Base-by-base conservation (phyloP, 2,113 vertebrate species). In the Cephalophus harveyi region DNA sequence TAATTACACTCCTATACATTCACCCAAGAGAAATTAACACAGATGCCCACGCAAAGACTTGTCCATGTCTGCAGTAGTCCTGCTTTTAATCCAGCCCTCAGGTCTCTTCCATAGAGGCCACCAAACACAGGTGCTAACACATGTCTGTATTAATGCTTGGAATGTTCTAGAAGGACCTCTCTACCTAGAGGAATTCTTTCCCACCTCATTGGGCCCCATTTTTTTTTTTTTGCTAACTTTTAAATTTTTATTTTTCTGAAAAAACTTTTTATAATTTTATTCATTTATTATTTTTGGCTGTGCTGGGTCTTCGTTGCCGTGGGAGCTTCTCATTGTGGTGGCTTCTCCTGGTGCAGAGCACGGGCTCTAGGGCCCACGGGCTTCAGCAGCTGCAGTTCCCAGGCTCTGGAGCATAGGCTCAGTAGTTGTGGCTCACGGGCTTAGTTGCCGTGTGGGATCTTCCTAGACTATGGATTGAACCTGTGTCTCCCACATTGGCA, bases 341-440 rank as follows among this genome's bases (percentile, higher is more conserved):
- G 67, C n/a, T 12, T 40, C 67, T 40, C n/a, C 11, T 3, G n/a
- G 36, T 13, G 67, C 67, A 19, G 21, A 74, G 67, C 36, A 13
- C 0, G 19, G 67, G 67, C 21, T 40, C 36, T 6, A 11, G 67
- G n/a, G n/a, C 67, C 19, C 67, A 23, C 10, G 0, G 67, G n/a
- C 67, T 23, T 12, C 17, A 12, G 67, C 9, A 71, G 67, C 5
- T 67, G n/a, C n/a, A 6, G 17, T 1, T 36, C 19, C 67, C 10
- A 0, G n/a, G 67, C 67, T 40, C 67, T 40, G n/a, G n/a, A 21
- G n/a, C n/a, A 1, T n/a, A 71, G 67, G 19, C n/a, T 40, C 2
- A 23, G n/a, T 12, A 23, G 19, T 1, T 71, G 64, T 6, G n/a
- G 67, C n/a, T 11, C 64, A 21, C 1, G 0, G n/a, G n/a, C n/a